phyloP scores from a whole-genome alignment of 2,113 vertebrate genomes.

The Apteryx owenii region DNA sequence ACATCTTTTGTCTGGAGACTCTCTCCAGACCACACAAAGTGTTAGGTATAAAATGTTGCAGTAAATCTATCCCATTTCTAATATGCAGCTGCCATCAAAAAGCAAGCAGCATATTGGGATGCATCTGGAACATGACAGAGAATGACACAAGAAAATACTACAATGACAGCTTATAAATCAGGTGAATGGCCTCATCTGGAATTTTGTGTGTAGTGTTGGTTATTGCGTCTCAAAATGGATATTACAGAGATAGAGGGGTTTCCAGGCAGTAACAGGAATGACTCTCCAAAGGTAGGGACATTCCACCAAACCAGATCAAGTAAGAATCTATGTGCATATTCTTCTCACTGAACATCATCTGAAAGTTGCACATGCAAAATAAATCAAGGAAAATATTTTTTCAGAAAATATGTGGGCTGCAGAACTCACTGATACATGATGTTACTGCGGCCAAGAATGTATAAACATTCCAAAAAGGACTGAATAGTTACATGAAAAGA shows the following conservation, averaged over 20 bases:
- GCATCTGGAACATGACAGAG: neutral
- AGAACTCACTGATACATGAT: neutral
- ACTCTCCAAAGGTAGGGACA: neutral
- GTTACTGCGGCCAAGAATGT: neutral
- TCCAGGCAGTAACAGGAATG: neutral
- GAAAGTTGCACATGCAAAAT: neutral
- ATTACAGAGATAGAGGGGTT: neutral
- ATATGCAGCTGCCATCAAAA: neutral
- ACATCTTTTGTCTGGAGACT: neutral
- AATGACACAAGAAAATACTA: neutral
- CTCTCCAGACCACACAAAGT: neutral
- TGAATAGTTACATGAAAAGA: neutral
- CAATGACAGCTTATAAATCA: neutral
- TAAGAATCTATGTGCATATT: neutral
- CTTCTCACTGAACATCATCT: neutral
- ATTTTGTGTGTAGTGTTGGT: neutral
- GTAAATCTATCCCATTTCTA: neutral
- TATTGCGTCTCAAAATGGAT: neutral
- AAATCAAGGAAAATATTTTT: neutral
- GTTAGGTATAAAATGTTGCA: neutral
- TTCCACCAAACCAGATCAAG: neutral
- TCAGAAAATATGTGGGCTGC: neutral
- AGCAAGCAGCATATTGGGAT: neutral
- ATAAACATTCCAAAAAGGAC: neutral
- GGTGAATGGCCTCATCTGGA: neutral